phyloP scores from a whole-genome alignment of 2,797 vertebrate genomes.

The Acipenser ruthenus region DNA sequence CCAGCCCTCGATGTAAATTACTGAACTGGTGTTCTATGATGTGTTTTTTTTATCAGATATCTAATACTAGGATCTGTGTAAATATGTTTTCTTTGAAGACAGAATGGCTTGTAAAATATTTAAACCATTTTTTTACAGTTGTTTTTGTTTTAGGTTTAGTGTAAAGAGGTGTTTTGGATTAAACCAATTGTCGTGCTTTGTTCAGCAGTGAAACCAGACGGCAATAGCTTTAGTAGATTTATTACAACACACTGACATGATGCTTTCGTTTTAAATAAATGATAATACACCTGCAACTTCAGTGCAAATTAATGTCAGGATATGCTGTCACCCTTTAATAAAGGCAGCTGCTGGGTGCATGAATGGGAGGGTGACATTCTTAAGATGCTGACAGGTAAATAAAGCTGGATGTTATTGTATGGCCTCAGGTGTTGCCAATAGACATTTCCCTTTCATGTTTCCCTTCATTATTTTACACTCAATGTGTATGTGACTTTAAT shows the following conservation, averaged over 20 bases:
- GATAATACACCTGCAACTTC: slow-evolving; percentile 14
- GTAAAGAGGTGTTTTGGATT: no score
- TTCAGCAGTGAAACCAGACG: background rate
- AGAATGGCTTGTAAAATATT: no score
- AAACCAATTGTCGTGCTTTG: no score
- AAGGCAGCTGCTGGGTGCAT: slow-evolving; percentile 30
- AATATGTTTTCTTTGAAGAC: no score
- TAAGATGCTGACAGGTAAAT: slow-evolving; percentile 45
- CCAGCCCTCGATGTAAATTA: no score
- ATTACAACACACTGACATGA: no score
- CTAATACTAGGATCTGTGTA: no score
- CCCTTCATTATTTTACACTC: slow-evolving; percentile 4
- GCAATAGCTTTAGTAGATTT: no score
- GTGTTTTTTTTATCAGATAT: no score
- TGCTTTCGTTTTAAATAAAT: slow-evolving; percentile 5
- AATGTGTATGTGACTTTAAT: background rate
- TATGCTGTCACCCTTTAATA: slow-evolving; percentile 26
- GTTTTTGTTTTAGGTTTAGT: no score
- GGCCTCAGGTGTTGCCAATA: slow-evolving; percentile 46
- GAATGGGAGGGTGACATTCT: slow-evolving; percentile 22
- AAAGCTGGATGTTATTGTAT: slow-evolving; percentile 35
- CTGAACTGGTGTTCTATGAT: no score
- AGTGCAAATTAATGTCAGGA: slow-evolving; percentile 37
- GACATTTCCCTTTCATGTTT: slow-evolving; percentile 32
- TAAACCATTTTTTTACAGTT: no score